These are phyloP conservation scores for Paradoxurus hermaphroditus DNA, from an alignment of 2,113 vertebrate species.

Conservation along the genomic window DNA sequence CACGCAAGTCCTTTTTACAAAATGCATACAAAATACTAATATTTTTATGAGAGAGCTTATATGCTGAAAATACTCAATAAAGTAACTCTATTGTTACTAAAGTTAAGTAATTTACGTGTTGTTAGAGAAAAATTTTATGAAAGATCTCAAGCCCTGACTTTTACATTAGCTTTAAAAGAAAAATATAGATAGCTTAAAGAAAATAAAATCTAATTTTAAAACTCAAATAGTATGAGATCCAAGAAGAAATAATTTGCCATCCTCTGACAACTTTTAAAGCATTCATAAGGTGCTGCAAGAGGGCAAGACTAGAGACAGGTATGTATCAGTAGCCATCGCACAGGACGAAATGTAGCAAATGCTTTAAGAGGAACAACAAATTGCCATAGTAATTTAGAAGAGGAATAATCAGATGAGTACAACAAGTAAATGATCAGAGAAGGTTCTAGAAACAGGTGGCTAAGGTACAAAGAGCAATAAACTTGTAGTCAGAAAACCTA, in stretches of 20 bases:
- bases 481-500: not conserved
- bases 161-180: not conserved
- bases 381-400: not conserved
- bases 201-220: slow-evolving; percentile 38
- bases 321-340: not conserved
- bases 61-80: not conserved
- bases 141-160: not conserved
- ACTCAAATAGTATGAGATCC: not conserved
- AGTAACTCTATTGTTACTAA: not conserved
- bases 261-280: not conserved
- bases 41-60: not conserved
- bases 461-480: not conserved
- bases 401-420: not conserved
- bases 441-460: slow-evolving; percentile 11
- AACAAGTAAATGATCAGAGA: slow-evolving; percentile 9
- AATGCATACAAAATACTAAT: not conserved
- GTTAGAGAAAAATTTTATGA: not conserved
- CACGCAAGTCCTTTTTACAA: not conserved
- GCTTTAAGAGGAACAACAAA: not conserved
- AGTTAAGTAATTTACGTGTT: not conserved
- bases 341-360: not conserved
- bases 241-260: not conserved
- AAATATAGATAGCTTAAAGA: not conserved
- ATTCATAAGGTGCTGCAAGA: not conserved
- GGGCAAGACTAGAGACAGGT: not conserved